Base-by-base conservation (phyloP, 1,140 invertebrate species). In the Solenopsis invicta region DNA sequence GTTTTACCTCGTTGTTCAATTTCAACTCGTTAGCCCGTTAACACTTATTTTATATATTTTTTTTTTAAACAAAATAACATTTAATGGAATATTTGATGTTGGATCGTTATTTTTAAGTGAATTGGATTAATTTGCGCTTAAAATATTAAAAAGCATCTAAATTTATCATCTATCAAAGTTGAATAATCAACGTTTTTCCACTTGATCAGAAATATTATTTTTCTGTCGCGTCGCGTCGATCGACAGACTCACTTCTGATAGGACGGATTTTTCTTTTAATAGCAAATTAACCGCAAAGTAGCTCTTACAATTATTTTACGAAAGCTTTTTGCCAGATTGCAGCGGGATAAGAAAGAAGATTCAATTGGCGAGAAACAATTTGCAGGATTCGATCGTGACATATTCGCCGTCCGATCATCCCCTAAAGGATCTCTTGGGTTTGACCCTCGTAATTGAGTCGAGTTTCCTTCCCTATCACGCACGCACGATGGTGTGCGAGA, bases 401-500 rank as follows among this genome's bases (percentile, higher is more conserved):
- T 85, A 78, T 87, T 61, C 86, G 48, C 77, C 37, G 64, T 82
- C 87, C 89, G 90, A 91, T 91, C 90, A 81, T 90, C 54, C 88
- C 78, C 86, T 87, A 59, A 61, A 67, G 77, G 56, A 72, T 18
- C 59, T 78, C 24, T 77, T 61, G 10, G 72, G 59, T 12, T 78
- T 80, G 87, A 91, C 90, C 90, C 89, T 88, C 87, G 90, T 91
- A 91, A 91, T 91, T 91, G 90, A 87, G 77, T 85, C 67, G 64
- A 91, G 76, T 78, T 88, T 72, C 89, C 41, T 75, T n/a, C 62
- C 71, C 71, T 52, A 41, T 50, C 67, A 34, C 34, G 8, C 34
- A 72, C 16, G 45, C 37, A 67, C 34, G 37, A 8, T n/a, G 37
- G 61, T 41, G 77, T 45, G 50, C 45, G 69, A 90, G 87, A 91